Evolutionary conservation across 2,888 invertebrate species (phyloP), one percentile per base, ranked within the genome.

Genomic region (Rotaria socialis): DNA sequence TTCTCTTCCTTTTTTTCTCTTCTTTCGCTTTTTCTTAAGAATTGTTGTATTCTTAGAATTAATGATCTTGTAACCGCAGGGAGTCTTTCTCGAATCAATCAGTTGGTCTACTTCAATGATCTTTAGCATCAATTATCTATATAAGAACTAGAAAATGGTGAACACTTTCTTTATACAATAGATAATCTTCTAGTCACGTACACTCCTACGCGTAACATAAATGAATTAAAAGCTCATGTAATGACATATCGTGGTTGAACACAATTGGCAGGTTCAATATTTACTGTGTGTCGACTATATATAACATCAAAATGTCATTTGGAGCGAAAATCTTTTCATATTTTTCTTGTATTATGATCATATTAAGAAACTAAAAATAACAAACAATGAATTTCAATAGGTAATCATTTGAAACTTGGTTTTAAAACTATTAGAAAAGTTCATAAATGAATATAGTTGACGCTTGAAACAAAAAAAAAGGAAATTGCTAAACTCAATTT

Each of bases 31-130:
- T 35, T 67, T n/a, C 35, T 35, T 41, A 16, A 41, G 35, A 67
- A 67, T 67, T 35, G 35, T 35, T 67, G 35, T 14, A 27, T 27
- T 67, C 67, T 35, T 67, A 14, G 19, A 19, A 5, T 35, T 35
- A 67, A 67, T 27, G 67, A 67, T 67, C 35, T 67, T 67, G 5
- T 67, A 67, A 41, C 67, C 67, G 35, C 67, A 67, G 67, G 67
- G 35, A 67, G 35, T 67, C 35, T 67, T 35, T 67, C 19, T 27
- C 19, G 14, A 67, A 67, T 5, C 35, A 35, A 67, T 67, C 67
- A 35, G 67, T 67, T 67, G 11, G 67, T 67, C 67, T 67, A 67
- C 35, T 35, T 6, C 2, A 41, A 67, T 67, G 67, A 67, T 67
- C 35, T 67, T 67, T 35, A 35, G 16, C 16, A 67, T 67, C 67